Evolutionary conservation across 2,113 vertebrate genomes (phyloP).

Genomic region (Echinops telfairi): DNA sequence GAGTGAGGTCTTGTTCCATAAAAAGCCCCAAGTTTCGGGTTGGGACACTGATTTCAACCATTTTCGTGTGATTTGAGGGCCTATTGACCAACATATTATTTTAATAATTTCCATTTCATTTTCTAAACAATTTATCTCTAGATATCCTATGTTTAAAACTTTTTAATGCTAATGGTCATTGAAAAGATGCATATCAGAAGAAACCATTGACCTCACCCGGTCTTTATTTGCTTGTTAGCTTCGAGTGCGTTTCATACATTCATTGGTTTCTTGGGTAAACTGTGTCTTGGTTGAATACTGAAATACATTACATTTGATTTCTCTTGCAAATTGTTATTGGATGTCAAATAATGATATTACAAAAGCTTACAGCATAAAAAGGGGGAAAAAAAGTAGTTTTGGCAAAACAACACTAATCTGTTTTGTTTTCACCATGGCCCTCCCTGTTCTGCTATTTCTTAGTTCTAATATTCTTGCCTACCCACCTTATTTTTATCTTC

Average conservation of each 20-base stretch:
- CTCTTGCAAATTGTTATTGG: neutral
- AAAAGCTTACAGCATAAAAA: slow-evolving; percentile 10
- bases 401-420: neutral
- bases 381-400: slow-evolving; percentile 36
- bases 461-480: neutral
- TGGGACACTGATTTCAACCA: slow-evolving; percentile 19
- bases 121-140: slow-evolving; percentile 1
- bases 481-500: neutral
- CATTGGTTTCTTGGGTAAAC: slow-evolving; percentile 12
- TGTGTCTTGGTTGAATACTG: neutral
- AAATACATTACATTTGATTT: slow-evolving; percentile 30
- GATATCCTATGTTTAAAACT: slow-evolving; percentile 10
- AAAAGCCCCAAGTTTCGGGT: neutral
- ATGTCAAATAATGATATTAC: neutral
- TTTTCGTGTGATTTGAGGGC: neutral
- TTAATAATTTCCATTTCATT: slow-evolving; percentile 61
- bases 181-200: neutral
- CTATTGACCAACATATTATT: slow-evolving; percentile 9
- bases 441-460: neutral
- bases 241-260: neutral
- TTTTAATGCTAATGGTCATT: neutral
- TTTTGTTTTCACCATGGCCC: neutral
- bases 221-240: slow-evolving; percentile 15
- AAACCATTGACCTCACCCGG: neutral
- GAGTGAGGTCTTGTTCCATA: neutral